Evolutionary conservation across 2,113 vertebrate genomes (phyloP).

Genomic region (Piprites chloris): DNA sequence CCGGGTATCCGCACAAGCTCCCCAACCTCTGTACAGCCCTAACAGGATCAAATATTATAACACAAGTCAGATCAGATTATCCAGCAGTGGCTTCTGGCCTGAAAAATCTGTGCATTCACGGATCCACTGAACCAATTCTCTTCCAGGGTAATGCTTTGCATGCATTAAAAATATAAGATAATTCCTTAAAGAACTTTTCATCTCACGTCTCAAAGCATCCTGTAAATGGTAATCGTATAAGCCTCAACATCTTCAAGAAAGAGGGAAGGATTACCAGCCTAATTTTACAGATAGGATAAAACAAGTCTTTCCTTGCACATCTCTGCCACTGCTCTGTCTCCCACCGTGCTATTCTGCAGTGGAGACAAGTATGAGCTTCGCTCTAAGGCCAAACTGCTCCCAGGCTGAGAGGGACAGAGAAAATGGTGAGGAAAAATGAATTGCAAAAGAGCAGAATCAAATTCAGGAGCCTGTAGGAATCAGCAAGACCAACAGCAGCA

Average conservation of each 20-base stretch:
- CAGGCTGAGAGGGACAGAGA: background rate
- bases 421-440: background rate
- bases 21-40: background rate
- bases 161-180: background rate
- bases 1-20: background rate
- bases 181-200: background rate
- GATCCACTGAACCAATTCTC: background rate
- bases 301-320: background rate
- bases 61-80: background rate
- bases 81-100: background rate
- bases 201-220: background rate
- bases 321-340: background rate
- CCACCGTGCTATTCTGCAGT: background rate
- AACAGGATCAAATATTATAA: background rate
- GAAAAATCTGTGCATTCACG: background rate
- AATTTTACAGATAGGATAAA: background rate
- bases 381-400: background rate
- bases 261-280: background rate
- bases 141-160: background rate
- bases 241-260: background rate
- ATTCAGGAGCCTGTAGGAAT: background rate
- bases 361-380: rapidly evolving
- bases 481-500: background rate
- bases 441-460: background rate
- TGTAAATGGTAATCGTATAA: background rate